Conservation (phyloP, 2,888 invertebrate species). For the Alviniconcha strummeri region DNA sequence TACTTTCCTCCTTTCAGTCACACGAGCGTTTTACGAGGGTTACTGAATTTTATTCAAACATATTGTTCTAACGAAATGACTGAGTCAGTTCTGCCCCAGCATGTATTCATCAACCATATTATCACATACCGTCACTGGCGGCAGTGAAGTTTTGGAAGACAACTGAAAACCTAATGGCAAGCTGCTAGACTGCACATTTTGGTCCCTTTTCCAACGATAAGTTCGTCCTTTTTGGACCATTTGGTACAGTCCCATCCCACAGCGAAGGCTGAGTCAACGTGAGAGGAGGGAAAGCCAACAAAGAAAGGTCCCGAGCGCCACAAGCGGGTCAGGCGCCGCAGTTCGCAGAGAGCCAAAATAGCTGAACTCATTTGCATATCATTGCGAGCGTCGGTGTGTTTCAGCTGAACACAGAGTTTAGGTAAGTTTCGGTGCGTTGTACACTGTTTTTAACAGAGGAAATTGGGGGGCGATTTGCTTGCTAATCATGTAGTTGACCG, state of each 20-base stretch:
- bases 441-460: background rate
- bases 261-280: background rate
- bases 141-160: no score
- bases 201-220: background rate
- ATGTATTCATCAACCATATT: no score
- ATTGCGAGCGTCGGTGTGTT: background rate
- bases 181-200: no score
- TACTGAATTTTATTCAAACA: no score
- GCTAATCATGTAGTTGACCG: no score
- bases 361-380: slow-evolving; percentile 31
- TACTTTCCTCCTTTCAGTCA: no score
- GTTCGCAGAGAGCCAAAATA: background rate
- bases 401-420: background rate
- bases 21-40: no score
- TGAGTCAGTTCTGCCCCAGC: no score
- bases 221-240: background rate
- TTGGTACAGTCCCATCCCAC: background rate
- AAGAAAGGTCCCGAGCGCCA: background rate
- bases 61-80: no score
- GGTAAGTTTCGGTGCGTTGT: slow-evolving; percentile 18
- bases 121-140: no score
- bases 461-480: background rate
- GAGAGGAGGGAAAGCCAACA: background rate
- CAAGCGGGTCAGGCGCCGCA: no score
- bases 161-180: no score